Evolutionary conservation across 37 sponge, comb jelly and placozoan genomes (phyloP).

Genomic region (Halisarca cf. caerulea): DNA sequence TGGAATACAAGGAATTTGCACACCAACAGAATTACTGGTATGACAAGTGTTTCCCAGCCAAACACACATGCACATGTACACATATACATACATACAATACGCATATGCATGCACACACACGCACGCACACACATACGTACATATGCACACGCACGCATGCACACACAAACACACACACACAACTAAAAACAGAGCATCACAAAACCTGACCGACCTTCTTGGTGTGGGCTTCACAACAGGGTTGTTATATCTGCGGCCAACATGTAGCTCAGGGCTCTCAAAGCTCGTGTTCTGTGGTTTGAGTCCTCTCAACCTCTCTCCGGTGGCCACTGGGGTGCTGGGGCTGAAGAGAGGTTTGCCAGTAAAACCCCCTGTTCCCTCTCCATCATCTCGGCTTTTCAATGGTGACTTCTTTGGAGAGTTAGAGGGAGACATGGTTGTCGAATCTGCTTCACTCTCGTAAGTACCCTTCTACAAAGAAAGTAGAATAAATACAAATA

Average conservation of each 20-base stretch:
- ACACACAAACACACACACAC: no score
- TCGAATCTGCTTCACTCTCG: slow-evolving; percentile 16
- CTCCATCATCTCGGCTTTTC: neutral
- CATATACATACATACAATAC: no score
- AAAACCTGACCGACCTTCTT: neutral
- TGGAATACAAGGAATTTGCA: no score
- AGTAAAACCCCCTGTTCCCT: neutral
- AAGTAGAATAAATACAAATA: no score
- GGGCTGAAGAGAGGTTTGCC: slow-evolving; percentile 25
- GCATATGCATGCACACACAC: no score
- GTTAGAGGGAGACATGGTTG: neutral
- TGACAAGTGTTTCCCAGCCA: neutral
- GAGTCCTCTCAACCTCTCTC: neutral
- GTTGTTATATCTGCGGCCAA: slow-evolving; percentile 34
- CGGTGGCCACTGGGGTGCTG: slow-evolving; percentile 12
- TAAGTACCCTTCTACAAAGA: no score
- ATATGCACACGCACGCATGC: no score
- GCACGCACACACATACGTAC: no score
- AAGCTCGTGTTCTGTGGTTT: slow-evolving; percentile 6
- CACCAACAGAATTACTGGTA: no score
- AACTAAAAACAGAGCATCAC: neutral
- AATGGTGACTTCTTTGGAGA: neutral
- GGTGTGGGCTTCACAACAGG: slow-evolving; percentile 38
- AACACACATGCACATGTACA: neutral
- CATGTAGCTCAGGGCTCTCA: slow-evolving; percentile 45